Conservation (phyloP, 2,888 invertebrate genomes). For the Leucophenga montana region DNA sequence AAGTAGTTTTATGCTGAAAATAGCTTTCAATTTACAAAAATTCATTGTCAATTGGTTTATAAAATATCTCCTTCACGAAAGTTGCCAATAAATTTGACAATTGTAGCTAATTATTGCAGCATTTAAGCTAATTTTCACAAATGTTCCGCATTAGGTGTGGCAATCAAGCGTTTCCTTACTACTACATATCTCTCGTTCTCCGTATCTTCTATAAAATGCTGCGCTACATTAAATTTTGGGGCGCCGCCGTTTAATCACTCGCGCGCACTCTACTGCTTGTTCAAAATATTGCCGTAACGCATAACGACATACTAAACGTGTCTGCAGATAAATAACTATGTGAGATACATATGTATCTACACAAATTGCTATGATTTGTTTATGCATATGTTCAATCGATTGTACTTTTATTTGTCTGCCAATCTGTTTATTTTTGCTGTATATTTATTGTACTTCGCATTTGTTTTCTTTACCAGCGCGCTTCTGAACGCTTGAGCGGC, state of each 20-base stretch:
- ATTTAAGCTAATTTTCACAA: slow-evolving; percentile 15
- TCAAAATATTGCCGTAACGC: slow-evolving; percentile 6
- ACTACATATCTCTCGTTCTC: neutral
- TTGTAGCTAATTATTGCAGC: neutral
- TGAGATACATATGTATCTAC: neutral
- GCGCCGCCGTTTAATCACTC: no score
- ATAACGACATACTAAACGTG: neutral
- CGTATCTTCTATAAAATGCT: no score
- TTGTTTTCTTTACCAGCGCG: no score
- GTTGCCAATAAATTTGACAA: neutral
- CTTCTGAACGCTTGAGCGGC: slow-evolving; percentile 17
- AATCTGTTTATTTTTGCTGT: neutral
- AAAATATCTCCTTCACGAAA: neutral
- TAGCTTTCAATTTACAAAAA: neutral
- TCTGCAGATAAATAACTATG: no score
- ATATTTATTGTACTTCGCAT: no score
- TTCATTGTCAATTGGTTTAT: no score
- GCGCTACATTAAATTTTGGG: no score
- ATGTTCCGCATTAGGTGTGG: slow-evolving; percentile 2
- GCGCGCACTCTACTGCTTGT: no score
- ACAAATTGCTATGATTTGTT: neutral
- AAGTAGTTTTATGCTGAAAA: neutral
- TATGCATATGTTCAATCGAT: neutral
- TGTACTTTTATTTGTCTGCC: no score
- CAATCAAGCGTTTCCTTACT: neutral